Evolutionary conservation across 2,888 invertebrate genomes (phyloP), one percentile per base, ranked within the genome.

Genomic region (Alviniconcha strummeri): DNA sequence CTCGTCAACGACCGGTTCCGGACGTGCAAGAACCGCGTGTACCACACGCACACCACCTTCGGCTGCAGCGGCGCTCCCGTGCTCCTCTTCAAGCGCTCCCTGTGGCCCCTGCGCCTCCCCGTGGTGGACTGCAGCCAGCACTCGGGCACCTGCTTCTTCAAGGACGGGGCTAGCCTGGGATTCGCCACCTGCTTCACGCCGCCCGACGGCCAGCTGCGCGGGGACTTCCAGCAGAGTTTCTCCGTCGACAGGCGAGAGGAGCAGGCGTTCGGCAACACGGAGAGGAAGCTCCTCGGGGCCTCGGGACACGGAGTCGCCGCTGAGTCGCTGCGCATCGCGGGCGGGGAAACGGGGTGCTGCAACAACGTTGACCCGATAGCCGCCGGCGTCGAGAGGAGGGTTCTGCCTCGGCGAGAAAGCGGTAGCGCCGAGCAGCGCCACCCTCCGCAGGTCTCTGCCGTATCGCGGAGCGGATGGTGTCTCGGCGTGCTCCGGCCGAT

Each of bases 1-100:
- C 56, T 81, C 7, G 56, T 60, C 57, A 81, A 72, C 17, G 57
- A 71, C 67, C 69, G 81, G 19, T 60, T 81, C 64, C 56, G 8
- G 54, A 15, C 56, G 17, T 72, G 75, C 75, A 60, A 19, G 11
- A 72, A 81, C 64, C 81, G 81, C 4, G 57, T 64, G 19, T 81
- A 81, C 75, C 74, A 75, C 81, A 81, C 81, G 0, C 74, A 75
- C 56, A 60, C 81, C 36, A 81, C 64, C 0, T 64, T 75, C 64
- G 81, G 81, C 13, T 81, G 81, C 54, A 81, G 81, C 64, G 81
- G 81, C 13, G 75, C 81, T 2, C 81, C 81, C n/a, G 64, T 81
- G 9, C 60, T 81, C 15, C 60, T 81, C 57, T 72, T 81, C 60
- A 81, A 81, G 64, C 60, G 55, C 4, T 81, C 57, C 5, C n/a